Conservation (phyloP, 2,888 invertebrate species). For the Crematogaster levior region DNA sequence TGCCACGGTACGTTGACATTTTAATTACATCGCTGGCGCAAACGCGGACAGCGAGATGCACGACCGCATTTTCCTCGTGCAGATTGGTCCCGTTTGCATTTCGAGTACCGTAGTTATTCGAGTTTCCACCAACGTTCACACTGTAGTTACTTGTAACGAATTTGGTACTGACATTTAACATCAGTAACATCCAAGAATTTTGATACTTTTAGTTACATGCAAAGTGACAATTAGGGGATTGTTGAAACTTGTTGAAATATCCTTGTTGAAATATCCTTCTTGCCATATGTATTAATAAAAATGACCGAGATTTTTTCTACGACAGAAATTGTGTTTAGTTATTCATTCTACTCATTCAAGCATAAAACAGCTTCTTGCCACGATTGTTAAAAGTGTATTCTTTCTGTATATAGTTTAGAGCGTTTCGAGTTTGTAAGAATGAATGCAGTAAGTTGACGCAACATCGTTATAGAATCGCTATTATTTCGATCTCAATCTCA, state of each 20-base stretch:
- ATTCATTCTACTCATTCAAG: background rate
- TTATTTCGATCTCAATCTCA: background rate
- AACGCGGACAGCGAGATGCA: conserved; percentile 36
- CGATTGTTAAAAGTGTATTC: background rate
- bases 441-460: background rate
- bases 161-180: conserved; percentile 3
- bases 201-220: background rate
- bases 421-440: background rate
- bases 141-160: background rate
- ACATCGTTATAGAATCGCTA: background rate
- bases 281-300: background rate
- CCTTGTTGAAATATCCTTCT: background rate
- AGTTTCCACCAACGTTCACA: background rate
- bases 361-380: background rate
- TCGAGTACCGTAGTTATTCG: background rate
- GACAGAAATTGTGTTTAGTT: background rate
- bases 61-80: conserved; percentile 30
- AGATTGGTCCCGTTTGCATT: conserved; percentile 27
- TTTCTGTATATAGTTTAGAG: background rate
- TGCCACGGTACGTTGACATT: conserved; percentile 50
- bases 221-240: background rate
- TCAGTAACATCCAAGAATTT: background rate
- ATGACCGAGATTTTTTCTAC: background rate
- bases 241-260: background rate
- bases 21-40: conserved; percentile 48